Evolutionary conservation across 2,797 vertebrate genomes (phyloP), one percentile per base, ranked within the genome.

Genomic region (Apogon talboti): DNA sequence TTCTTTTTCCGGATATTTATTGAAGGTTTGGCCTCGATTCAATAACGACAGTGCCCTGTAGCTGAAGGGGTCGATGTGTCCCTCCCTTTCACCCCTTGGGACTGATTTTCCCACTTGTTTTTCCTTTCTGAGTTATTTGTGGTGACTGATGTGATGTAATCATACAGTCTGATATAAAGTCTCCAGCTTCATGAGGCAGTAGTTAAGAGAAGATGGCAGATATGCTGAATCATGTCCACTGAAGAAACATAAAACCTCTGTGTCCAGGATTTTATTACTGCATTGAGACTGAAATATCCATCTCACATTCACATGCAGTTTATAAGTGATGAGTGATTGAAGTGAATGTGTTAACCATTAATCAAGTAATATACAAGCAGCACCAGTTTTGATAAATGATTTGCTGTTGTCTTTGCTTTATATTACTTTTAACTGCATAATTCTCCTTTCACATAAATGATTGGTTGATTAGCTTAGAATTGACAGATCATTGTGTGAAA

Each of bases 201-300:
- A n/a, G 24, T 59, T 28, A 10, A 18, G 16, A 44, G 13, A 51
- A 2, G 3, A 4, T 15, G 51, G 9, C 8, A n/a, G 9, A 60
- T 2, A 15, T 21, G 33, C 15, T 44, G 14, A 64, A 21, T 3
- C 6, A 30, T 5, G 9, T 12, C 18, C 33, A 11, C 5, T 8
- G 9, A 16, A 38, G 41, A 46, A 35, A 60, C 1, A 37, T 44
- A 35, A 35, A 24, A 69, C 50, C 41, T 46, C 11, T 43, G 19
- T 37, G 10, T 48, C 21, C 15, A 18, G 16, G 18, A 43, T 58
- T 48, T 21, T 1, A n/a, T 56, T 18, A 8, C 28, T 55, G 40
- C 2, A 14, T 50, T 8, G 9, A 35, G 9, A 35, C 33, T 35
- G 33, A 35, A 28, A 35, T 35, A 35, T 1, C 33, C 7, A 35